Percentiles rank a stretch among this genome's conserved stretches.
phyloP scores from a whole-genome alignment of 1,140 invertebrate genomes.

The Microplitis demolitor region DNA sequence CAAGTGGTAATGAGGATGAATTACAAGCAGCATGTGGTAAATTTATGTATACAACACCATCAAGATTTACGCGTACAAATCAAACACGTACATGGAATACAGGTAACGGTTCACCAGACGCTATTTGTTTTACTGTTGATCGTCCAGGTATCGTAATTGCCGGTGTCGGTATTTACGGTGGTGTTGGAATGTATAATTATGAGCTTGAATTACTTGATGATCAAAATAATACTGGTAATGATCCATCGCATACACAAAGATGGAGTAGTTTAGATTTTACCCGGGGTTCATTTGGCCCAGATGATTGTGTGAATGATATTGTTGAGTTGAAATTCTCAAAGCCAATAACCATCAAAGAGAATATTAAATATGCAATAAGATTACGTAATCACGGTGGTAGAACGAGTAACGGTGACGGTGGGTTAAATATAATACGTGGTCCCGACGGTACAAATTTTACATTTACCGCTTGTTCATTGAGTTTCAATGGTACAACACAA shows the following conservation, averaged over 20 bases:
- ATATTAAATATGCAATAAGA: conserved; percentile 86
- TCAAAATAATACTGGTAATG: conserved; percentile 59
- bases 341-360: conserved; percentile 87
- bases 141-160: conserved; percentile 85
- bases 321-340: conserved; percentile 91
- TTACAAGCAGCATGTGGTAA: conserved; percentile 68
- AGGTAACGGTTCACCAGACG: conserved; percentile 94
- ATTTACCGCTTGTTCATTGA: conserved; percentile 90
- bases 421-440: conserved; percentile 83
- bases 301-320: conserved; percentile 78
- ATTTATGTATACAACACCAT: conserved; percentile 83
- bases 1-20: conserved; percentile 72
- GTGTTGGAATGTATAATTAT: conserved; percentile 85
- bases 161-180: conserved; percentile 89
- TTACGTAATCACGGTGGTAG: conserved; percentile 89
- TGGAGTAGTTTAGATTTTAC: conserved; percentile 79
- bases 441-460: conserved; percentile 91
- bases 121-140: conserved; percentile 94
- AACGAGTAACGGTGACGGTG: conserved; percentile 92
- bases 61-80: conserved; percentile 88
- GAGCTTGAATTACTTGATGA: conserved; percentile 91
- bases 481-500: conserved; percentile 91
- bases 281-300: conserved; percentile 75
- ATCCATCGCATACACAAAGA: conserved; percentile 66
- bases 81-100: conserved; percentile 93